A percentile compares a stretch with the other conserved stretches of the same genome.
Conservation (phyloP, 1,140 invertebrate species). For the Globodera rostochiensis region DNA sequence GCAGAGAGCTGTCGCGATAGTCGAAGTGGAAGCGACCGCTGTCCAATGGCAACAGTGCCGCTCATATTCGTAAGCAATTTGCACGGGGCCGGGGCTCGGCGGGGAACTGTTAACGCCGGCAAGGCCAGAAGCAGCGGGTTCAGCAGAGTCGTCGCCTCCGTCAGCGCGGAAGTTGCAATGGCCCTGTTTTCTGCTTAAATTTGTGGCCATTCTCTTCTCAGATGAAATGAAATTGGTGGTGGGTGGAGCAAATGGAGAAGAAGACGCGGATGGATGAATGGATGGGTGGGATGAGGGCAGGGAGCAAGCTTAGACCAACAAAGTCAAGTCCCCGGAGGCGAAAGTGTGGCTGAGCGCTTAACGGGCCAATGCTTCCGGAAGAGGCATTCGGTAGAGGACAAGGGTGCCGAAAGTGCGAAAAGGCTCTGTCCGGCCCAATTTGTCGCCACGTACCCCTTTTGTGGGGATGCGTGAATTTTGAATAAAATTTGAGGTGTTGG, state of each 20-base stretch:
- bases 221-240: not conserved
- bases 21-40: not conserved
- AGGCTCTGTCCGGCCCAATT: constrained; percentile 9
- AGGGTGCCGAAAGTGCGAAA: not conserved
- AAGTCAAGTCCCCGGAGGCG: constrained; percentile 3
- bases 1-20: not conserved
- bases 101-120: not conserved
- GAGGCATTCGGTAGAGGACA: not conserved
- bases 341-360: not conserved
- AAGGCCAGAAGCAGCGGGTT: not conserved
- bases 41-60: not conserved
- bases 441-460: not conserved
- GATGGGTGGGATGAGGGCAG: not conserved
- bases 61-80: constrained; percentile 3
- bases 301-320: not conserved
- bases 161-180: not conserved
- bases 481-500: not conserved
- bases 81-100: not conserved
- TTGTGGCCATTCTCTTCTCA: constrained; percentile 8
- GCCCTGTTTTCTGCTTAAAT: not conserved
- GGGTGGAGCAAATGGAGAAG: not conserved
- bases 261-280: not conserved
- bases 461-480: not conserved
- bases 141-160: not conserved
- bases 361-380: constrained; percentile 1